A percentile compares a stretch with the other conserved stretches of the same genome.
These are phyloP conservation scores for Mycteria americana DNA, from an alignment of 2,797 vertebrate genomes.

Conservation along the genomic window DNA sequence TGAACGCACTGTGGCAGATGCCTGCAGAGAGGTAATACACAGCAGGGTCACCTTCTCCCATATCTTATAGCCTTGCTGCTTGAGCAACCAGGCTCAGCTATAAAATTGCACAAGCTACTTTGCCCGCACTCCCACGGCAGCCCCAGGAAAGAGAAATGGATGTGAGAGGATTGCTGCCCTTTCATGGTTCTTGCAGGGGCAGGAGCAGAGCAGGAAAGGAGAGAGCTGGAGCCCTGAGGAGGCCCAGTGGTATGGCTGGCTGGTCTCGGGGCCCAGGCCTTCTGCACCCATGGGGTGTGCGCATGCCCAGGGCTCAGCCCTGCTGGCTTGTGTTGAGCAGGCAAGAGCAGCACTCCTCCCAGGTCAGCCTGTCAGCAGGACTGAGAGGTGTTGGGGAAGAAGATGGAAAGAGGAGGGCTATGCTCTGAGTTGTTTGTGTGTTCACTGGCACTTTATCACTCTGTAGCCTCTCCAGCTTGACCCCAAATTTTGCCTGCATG, in stretches of 20 bases:
- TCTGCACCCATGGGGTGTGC: background rate
- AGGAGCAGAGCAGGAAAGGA: background rate
- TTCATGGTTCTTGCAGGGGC: background rate
- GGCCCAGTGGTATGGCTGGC: background rate
- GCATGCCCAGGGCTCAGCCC: background rate
- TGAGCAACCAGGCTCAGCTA: background rate
- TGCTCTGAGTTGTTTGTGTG: background rate
- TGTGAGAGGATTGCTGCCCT: background rate
- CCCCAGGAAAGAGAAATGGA: background rate
- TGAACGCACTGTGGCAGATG: background rate
- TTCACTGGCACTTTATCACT: constrained; percentile 3
- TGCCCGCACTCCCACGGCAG: background rate
- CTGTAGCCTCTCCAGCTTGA: constrained; percentile 27
- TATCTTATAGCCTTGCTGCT: background rate
- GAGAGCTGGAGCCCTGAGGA: background rate
- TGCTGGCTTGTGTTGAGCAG: background rate
- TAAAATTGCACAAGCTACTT: background rate
- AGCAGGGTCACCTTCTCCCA: background rate
- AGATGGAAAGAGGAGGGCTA: background rate
- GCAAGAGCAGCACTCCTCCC: background rate
- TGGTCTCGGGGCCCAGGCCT: background rate
- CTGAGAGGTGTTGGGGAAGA: background rate
- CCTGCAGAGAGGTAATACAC: background rate
- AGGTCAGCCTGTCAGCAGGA: background rate
- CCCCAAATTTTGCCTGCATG: constrained; percentile 25